A percentile compares a stretch with the other conserved stretches of the same genome.
Evolutionary conservation across 2,797 vertebrate genomes (phyloP).

Genomic region (Loriculus beryllinus): DNA sequence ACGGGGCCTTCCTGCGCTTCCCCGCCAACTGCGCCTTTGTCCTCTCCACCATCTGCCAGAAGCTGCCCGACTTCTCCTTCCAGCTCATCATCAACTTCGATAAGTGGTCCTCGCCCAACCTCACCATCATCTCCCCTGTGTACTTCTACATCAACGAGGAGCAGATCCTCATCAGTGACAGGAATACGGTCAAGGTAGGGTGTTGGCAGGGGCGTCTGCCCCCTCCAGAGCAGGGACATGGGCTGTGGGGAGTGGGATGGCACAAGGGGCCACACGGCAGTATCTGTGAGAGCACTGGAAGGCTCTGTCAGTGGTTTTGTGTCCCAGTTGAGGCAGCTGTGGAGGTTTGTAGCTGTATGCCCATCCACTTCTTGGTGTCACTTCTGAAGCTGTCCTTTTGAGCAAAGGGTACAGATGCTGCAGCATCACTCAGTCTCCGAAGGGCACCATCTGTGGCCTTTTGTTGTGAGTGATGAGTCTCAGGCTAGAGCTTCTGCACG

Average conservation of each 20-base stretch:
- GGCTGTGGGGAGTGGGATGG: not conserved
- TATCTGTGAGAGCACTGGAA: not conserved
- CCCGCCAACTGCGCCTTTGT: constrained; percentile 97
- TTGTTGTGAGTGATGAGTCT: not conserved
- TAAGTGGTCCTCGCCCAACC: constrained; percentile 95
- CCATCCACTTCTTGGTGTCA: fast-evolving
- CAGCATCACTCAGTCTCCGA: fast-evolving
- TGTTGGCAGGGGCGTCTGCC: fast-evolving
- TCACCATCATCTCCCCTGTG: constrained; percentile 94
- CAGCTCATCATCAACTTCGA: constrained; percentile 99
- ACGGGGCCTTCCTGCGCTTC: constrained; percentile 92
- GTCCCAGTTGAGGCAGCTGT: fast-evolving
- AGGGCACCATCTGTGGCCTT: not conserved
- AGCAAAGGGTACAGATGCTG: fast-evolving
- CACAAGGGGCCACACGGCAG: fast-evolving
- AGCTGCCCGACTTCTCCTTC: constrained; percentile 96
- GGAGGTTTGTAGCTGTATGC: fast-evolving
- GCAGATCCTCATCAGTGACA: constrained; percentile 93
- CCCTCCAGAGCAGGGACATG: fast-evolving
- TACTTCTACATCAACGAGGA: constrained; percentile 99
- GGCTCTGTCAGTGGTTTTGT: not conserved
- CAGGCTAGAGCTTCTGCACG: not conserved
- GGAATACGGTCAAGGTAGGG: constrained; percentile 90
- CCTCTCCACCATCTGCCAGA: constrained; percentile 98
- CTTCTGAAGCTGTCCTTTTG: fast-evolving